Base-by-base conservation (phyloP, 2,888 invertebrate genomes). In the Proisotoma minuta region DNA sequence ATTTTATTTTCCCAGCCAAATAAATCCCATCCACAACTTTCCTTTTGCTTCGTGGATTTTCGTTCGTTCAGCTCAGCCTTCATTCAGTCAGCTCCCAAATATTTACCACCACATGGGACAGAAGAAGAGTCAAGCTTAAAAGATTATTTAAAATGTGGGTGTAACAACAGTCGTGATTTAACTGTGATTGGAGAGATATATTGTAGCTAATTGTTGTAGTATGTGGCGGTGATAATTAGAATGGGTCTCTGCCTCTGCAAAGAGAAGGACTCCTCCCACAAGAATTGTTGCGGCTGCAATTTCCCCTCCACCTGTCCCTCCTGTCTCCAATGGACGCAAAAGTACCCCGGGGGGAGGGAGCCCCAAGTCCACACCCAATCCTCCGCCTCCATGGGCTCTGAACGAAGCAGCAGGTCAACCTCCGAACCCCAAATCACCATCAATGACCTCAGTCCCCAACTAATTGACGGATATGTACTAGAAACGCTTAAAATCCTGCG, bases 221-320 rank as follows among this genome's bases (percentile, higher is more conserved):
- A 18, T 15, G 48, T 57, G 57, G 2, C 15, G 5, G 23, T 22
- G 51, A 23, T 23, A 24, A 50, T 50, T 59, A 66, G 66, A 77
- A 89, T 90, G 89, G 90, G 90, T 78, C 81, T 83, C 78, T 89
- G 89, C 79, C 84, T 87, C 77, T 87, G 88, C 77, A 88, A 86
- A 77, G 83, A 85, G 61, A 27, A 26, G 57, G 47, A 54, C 49
- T 57, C 59, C 59, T 57, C 67, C 23, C 43, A 51, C 59, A 61
- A 59, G 52, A 64, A 47, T 43, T 68, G 70, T 58, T 68, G 67
- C 63, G 64, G 64, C 23, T 67, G 71, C 58, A 68, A 66, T 58
- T 59, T 68, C 39, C 54, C n/a, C n/a, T n/a, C 62, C 53, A 59
- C 54, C 27, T 68, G 71, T 48, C 62, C 64, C 3, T 70, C 68